These are phyloP conservation scores for Vultur gryphus DNA, from an alignment of 2,797 vertebrate genomes.

Conservation along the genomic window DNA sequence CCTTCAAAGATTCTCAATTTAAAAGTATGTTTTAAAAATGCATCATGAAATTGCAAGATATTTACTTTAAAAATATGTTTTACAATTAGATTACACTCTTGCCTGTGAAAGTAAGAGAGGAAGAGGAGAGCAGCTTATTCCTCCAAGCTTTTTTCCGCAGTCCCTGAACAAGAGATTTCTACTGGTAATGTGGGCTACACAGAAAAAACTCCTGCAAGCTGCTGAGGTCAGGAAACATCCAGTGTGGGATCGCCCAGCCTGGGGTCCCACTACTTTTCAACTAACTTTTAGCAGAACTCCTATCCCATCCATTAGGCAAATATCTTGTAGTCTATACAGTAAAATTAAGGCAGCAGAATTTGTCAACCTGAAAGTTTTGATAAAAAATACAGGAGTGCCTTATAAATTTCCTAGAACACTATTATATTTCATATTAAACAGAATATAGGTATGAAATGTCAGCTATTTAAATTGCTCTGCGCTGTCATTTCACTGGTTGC, in stretches of 20 bases:
- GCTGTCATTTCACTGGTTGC: background rate
- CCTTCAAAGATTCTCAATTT: background rate
- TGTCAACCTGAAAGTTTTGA: background rate
- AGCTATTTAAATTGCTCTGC: background rate
- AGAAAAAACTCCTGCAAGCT: background rate
- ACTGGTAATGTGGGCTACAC: background rate
- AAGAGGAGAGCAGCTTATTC: background rate
- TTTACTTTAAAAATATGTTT: background rate
- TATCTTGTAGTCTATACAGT: background rate
- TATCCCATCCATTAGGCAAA: background rate
- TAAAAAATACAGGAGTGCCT: background rate
- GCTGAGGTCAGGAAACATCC: background rate
- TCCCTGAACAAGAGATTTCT: background rate
- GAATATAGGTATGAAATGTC: background rate
- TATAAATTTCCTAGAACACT: background rate
- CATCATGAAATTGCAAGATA: background rate
- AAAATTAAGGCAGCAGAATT: background rate
- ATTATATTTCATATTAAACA: background rate
- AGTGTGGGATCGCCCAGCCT: accelerated
- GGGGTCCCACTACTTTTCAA: background rate
- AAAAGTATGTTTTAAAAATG: background rate
- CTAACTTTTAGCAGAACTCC: background rate
- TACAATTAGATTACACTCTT: background rate
- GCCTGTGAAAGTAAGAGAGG: background rate
- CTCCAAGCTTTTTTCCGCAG: background rate